Base-by-base conservation (phyloP, 2,797 vertebrate genomes). In the Garrulus glandarius region DNA sequence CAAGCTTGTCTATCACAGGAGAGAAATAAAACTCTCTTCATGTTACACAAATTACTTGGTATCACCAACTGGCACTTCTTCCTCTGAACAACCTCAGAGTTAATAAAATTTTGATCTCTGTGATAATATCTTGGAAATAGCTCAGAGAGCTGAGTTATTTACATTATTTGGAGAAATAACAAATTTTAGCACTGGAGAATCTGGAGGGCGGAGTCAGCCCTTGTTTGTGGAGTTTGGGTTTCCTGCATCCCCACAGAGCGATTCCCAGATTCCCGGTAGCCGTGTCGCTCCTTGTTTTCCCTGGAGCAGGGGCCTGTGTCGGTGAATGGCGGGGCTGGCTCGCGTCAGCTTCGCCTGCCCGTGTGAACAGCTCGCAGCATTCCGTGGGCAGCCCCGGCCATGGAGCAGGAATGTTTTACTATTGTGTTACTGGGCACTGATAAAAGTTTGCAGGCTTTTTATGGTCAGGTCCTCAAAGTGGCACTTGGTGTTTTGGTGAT, bases 311-410 rank as follows among this genome's bases (percentile, higher is more conserved):
- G 96, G 36, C 89, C 96, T 75, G 94, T 97, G 98, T 1, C 15
- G 7, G 24, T 22, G 12, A 19, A 16, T 30, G 57, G 86, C 97
- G 93, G 96, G 91, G 94, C 95, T 97, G 97, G 93, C 97, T 98
- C 85, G 92, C 94, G 77, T 84, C 95, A 95, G 90, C 97, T 93
- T 98, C 95, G 96, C 97, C 97, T 92, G 97, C 89, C 97, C 87
- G 96, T 96, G 97, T 97, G 93, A 98, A 98, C 97, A 98, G 98
- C 98, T 98, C 96, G 93, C 96, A 96, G 94, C 98, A 98, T 98
- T 98, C 98, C 97, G 96, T 97, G 96, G 96, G 97, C 96, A 88
- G 70, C 67, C 39, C 12, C 64, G 83, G 91, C 88, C 65, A 13
- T 24, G 2, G 39, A 78, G 81, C 87, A 94, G 93, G 88, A 81